Conservation (phyloP, 2,797 vertebrate species). For the Mormyrops boulengeri region DNA sequence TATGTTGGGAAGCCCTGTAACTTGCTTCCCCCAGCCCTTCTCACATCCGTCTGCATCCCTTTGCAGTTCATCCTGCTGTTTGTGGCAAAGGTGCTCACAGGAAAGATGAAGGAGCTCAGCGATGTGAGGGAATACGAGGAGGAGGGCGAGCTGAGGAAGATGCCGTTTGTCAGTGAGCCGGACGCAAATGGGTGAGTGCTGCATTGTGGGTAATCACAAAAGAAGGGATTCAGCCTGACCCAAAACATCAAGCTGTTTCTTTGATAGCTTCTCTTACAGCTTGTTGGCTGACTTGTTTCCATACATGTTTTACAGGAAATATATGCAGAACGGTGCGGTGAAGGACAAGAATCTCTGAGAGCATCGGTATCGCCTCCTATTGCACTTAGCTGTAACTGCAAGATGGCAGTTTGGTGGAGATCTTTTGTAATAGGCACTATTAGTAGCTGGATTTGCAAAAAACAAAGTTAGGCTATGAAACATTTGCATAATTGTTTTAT, state of each 20-base stretch:
- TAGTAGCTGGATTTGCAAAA: constrained; percentile 28
- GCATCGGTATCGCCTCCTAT: constrained; percentile 49
- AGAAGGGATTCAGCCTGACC: not conserved
- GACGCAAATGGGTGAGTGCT: constrained; percentile 54
- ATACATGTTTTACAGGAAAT: constrained; percentile 52
- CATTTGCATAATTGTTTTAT: constrained; percentile 31
- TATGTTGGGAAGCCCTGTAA: not conserved
- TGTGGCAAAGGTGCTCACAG: constrained; percentile 80
- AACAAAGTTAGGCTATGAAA: constrained; percentile 17
- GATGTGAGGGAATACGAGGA: constrained; percentile 86
- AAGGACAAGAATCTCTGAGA: constrained; percentile 80
- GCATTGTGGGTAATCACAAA: not conserved
- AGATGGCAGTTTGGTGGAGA: constrained; percentile 28
- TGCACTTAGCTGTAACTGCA: constrained; percentile 42
- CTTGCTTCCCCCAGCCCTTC: not conserved
- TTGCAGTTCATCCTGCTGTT: constrained; percentile 85
- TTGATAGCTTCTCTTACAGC: not conserved
- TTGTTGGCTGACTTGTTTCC: not conserved
- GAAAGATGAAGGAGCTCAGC: constrained; percentile 79
- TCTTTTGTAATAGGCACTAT: constrained; percentile 20
- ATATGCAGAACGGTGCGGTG: constrained; percentile 73
- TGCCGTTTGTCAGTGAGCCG: constrained; percentile 47
- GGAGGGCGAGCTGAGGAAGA: constrained; percentile 45
- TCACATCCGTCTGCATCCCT: not conserved
- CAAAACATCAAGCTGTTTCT: not conserved